These are phyloP conservation scores for Sternarchorhynchus goeldii DNA, from an alignment of 2,797 vertebrate species.

Conservation along the genomic window DNA sequence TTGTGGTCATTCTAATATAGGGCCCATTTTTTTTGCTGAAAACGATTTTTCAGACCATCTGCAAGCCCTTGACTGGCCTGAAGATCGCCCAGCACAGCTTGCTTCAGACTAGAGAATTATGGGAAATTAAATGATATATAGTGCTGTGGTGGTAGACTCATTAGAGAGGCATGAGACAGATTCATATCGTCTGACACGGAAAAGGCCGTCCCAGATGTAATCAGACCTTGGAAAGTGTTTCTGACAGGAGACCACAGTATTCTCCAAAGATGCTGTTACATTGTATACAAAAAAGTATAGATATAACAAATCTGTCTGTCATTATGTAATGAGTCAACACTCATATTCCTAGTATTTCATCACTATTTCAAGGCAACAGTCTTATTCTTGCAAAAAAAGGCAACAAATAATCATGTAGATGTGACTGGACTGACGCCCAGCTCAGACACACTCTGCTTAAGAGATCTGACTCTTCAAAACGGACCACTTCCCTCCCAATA, in stretches of 20 bases:
- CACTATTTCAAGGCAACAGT: not conserved
- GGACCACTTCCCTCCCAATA: constrained; percentile 1
- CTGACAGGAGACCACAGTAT: constrained; percentile 57
- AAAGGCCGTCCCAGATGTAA: constrained; percentile 48
- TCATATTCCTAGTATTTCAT: not conserved
- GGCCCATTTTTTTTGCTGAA: constrained; percentile 5
- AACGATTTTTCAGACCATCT: not conserved
- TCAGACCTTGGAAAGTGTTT: constrained; percentile 58
- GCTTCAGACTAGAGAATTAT: constrained; percentile 28
- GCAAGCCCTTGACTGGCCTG: constrained; percentile 1
- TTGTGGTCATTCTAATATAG: not conserved
- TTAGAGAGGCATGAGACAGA: constrained; percentile 55
- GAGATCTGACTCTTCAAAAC: constrained; percentile 9
- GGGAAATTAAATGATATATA: constrained; percentile 36
- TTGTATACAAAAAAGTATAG: constrained; percentile 28
- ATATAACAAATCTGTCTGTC: constrained; percentile 9
- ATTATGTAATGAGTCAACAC: not conserved
- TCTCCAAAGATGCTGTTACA: constrained; percentile 59
- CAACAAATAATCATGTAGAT: not conserved
- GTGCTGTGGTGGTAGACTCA: constrained; percentile 47
- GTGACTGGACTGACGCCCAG: not conserved
- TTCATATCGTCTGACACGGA: constrained; percentile 35
- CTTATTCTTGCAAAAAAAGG: not conserved
- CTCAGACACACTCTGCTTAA: constrained; percentile 6
- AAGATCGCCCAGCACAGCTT: not conserved